Evolutionary conservation across 2,888 invertebrate genomes (phyloP), one percentile per base, ranked within the genome.

Genomic region (Drosophila helvetica): DNA sequence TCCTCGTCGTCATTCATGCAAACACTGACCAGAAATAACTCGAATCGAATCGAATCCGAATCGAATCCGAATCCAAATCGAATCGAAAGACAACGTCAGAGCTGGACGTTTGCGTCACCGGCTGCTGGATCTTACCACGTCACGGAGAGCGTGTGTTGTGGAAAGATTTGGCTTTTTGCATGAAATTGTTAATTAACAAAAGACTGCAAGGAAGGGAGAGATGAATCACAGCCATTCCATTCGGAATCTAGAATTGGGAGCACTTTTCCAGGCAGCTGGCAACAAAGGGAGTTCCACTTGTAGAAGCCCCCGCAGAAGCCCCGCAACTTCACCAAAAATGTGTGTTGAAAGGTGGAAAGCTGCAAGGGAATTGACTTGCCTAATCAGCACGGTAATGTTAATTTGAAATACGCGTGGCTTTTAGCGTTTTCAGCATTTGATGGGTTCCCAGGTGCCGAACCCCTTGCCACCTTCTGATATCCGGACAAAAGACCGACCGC

Each of bases 351-450:
- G 38, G 47, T 53, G 38, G 65, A 17, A 47, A 33, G 50, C 1
- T 22, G 22, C n/a, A n/a, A n/a, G n/a, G n/a, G n/a, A n/a, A n/a
- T 84, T 85, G 66, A 77, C 77, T 62, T 57, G 58, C 65, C 56
- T 64, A 86, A 85, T 85, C 75, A 80, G 54, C 81, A 73, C 62
- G 52, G 55, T 63, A 72, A 74, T 86, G 84, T 74, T 83, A 85
- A 85, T 85, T 81, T 68, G 70, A 63, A 74, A 75, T 79, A 78
- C 84, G 84, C 84, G 84, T 84, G 86, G 83, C 83, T 81, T 85
- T 86, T 80, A 83, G 70, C 78, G 74, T 71, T 70, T 71, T 61
- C 47, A 27, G 27, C 27, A 4, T 10, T 38, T 38, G 38, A 38
- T 38, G 38, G 38, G 30, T 47, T 25, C 47, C 38, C 38, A 38